A percentile compares a stretch with the other conserved stretches of the same genome.
phyloP scores from a whole-genome alignment of 2,888 invertebrate species.

The Acrobasis repandana region DNA sequence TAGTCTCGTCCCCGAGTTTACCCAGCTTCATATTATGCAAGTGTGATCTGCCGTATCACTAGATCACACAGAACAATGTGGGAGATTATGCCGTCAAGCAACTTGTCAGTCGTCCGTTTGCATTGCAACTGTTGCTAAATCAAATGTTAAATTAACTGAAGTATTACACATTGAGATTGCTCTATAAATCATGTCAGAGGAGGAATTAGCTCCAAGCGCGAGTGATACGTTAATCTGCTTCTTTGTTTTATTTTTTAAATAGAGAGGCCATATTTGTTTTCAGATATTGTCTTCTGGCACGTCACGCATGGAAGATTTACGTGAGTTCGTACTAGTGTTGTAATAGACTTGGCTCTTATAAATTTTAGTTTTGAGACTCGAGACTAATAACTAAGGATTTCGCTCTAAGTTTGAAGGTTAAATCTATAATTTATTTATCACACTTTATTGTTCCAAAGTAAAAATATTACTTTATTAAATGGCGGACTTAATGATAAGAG shows the following conservation, averaged over 20 bases:
- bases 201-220: slow-evolving; percentile 63
- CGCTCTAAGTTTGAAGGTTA: too few species aligned
- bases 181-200: slow-evolving; percentile 74
- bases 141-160: slow-evolving; percentile 70
- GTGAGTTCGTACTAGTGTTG: slow-evolving; percentile 44
- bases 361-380: too few species aligned
- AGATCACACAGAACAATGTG: slow-evolving; percentile 78
- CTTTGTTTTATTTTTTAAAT: slow-evolving; percentile 82
- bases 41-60: slow-evolving; percentile 72
- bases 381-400: too few species aligned
- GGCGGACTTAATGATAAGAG: too few species aligned
- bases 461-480: too few species aligned
- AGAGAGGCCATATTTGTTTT: slow-evolving; percentile 80
- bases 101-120: slow-evolving; percentile 64
- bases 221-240: slow-evolving; percentile 80
- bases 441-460: too few species aligned
- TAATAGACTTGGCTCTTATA: too few species aligned
- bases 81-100: slow-evolving; percentile 75
- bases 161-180: slow-evolving; percentile 67
- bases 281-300: slow-evolving; percentile 76
- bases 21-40: slow-evolving; percentile 77
- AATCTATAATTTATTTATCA: too few species aligned
- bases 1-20: slow-evolving; percentile 63
- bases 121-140: slow-evolving; percentile 70
- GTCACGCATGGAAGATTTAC: slow-evolving; percentile 67